A percentile compares a stretch with the other conserved stretches of the same genome.
Conservation (phyloP, 1,140 invertebrate species). For the Micrasema longulum region DNA sequence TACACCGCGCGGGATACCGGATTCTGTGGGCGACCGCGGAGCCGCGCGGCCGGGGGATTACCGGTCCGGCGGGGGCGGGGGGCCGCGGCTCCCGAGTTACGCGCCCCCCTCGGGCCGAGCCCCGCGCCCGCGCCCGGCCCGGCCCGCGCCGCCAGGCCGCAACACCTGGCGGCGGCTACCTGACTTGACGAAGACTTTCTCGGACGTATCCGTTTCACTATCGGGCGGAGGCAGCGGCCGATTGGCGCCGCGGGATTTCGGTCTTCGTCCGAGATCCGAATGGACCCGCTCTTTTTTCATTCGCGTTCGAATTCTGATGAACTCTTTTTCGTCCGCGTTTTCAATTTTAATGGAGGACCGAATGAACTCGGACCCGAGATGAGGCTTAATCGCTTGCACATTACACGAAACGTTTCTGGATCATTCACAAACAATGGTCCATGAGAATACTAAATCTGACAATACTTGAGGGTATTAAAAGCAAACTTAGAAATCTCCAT, state of each 20-base stretch:
- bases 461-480: no score
- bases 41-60: conserved; percentile 13
- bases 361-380: no score
- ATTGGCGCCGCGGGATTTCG: conserved; percentile 43
- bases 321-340: no score
- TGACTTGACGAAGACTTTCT: conserved; percentile 40
- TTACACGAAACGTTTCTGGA: no score
- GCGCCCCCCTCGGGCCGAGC: conserved; percentile 44
- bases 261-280: conserved; percentile 11
- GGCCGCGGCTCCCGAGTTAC: conserved; percentile 52
- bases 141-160: conserved; percentile 56
- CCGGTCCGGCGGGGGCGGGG: conserved; percentile 22
- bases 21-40: conserved; percentile 10
- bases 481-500: no score
- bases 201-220: conserved; percentile 46
- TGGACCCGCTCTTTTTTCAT: conserved; percentile 15
- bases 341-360: no score
- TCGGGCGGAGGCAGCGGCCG: conserved; percentile 28
- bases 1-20: conserved; percentile 18
- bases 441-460: no score
- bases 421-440: no score
- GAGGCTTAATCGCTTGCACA: no score
- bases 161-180: conserved; percentile 58
- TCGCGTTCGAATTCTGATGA: conserved; percentile 25
- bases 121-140: conserved; percentile 33